phyloP scores from a whole-genome alignment of 1,140 invertebrate species.

The Chironomus striatipennis region DNA sequence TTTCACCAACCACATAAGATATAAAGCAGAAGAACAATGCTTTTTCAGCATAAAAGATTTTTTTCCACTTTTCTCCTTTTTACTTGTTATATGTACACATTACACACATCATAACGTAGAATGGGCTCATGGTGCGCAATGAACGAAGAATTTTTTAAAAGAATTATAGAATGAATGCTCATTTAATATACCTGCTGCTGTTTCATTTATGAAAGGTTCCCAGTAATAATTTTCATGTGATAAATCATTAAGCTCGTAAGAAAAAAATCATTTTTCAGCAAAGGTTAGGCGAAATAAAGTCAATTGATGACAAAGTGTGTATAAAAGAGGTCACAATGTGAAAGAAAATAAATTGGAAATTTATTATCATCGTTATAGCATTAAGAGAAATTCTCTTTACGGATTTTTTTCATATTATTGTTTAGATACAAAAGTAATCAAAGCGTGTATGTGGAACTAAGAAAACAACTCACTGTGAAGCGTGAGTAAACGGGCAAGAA shows the following conservation, averaged over 20 bases:
- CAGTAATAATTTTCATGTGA: conserved; percentile 19
- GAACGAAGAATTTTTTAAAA: not conserved
- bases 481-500: not conserved
- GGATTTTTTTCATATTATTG: too few relatives aligned
- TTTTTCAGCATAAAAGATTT: conserved; percentile 14
- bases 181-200: conserved; percentile 23
- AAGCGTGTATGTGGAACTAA: not conserved
- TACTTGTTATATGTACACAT: not conserved
- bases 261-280: not conserved
- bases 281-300: not conserved
- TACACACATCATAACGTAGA: not conserved
- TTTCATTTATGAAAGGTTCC: conserved; percentile 3
- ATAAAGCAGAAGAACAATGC: not conserved
- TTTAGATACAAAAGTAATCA: too few relatives aligned
- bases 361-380: too few relatives aligned
- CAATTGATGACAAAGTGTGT: not conserved
- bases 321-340: not conserved
- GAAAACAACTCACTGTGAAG: not conserved
- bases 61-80: not conserved
- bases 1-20: not conserved
- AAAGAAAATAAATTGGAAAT: not conserved
- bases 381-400: too few relatives aligned
- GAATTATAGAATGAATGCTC: not conserved
- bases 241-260: not conserved
- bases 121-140: conserved; percentile 5